Evolutionary conservation across 2,888 invertebrate species (phyloP), one percentile per base, ranked within the genome.

Genomic region (Eupeodes luniger): DNA sequence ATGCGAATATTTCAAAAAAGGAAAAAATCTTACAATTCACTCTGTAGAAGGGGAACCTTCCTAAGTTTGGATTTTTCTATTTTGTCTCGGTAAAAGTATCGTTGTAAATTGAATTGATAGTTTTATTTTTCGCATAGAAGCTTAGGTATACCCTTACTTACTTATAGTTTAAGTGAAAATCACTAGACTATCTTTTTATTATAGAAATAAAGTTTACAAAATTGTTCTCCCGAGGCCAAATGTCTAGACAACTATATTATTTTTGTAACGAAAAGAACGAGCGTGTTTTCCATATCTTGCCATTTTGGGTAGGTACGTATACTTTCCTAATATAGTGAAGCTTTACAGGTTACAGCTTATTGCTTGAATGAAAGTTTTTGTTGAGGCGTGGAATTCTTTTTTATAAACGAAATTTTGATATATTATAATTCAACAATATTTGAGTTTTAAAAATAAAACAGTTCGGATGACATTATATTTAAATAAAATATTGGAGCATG

Each of bases 181-280:
- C 69, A 86, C 70, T 79, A 75, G 83, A 83, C 79, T 62, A 72
- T 66, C 66, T 76, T 72, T 83, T 76, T 83, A 76, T 83, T 83
- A 66, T 11, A n/a, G 53, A 67, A 66, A 53, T 59, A 66, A 83
- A 79, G 49, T 66, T 51, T 51, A 57, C 10, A 62, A 74, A 80
- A 77, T 36, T 62, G 61, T 76, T 36, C 87, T 77, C 87, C 80
- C 44, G 84, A 74, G 84, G 87, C 84, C 49, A 74, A 80, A 84
- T 77, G 87, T 87, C 87, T 87, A 87, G 87, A 87, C 87, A 53
- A 55, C 53, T 55, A 49, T 49, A 47, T 59, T 72, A 11, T n/a
- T 72, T 27, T 59, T 36, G 12, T 34, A 12, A 19, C 27, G 19
- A 55, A 40, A 12, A 70, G 69, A 40, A 62, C 11, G 44, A 62